Conservation (phyloP, 2,888 invertebrate species). For the Cheilosia urbana region DNA sequence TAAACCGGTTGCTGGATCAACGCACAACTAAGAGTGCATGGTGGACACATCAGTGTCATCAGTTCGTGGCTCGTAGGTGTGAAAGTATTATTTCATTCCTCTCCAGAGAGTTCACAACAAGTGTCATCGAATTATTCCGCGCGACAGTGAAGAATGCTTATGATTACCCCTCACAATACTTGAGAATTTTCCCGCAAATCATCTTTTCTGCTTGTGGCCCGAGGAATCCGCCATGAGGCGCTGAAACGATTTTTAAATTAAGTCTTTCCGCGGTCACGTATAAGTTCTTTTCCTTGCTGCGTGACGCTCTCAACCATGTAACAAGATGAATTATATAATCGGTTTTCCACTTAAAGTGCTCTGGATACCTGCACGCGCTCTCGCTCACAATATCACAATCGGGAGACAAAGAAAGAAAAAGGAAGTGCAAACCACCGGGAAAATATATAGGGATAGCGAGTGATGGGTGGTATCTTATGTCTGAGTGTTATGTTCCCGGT, state of each 20-base stretch:
- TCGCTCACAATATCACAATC: background rate
- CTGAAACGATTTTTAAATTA: conserved; percentile 28
- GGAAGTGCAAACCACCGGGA: background rate
- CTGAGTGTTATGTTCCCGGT: conserved; percentile 20
- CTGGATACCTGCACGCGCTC: conserved; percentile 44
- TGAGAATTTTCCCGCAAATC: background rate
- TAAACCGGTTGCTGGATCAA: conserved; percentile 34
- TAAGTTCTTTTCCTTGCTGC: conserved; percentile 2
- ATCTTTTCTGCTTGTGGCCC: background rate
- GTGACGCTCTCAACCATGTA: conserved; percentile 3
- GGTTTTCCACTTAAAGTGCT: conserved; percentile 34
- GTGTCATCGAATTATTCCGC: conserved; percentile 10
- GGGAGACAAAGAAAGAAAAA: background rate
- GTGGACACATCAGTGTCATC: background rate
- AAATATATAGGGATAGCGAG: background rate
- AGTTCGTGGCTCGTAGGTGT: too few relatives aligned
- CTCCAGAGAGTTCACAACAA: background rate
- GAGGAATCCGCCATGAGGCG: background rate
- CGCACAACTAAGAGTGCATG: background rate
- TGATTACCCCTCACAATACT: conserved; percentile 3
- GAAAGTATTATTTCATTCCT: background rate
- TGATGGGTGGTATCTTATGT: conserved; percentile 25
- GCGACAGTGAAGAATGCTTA: conserved; percentile 10
- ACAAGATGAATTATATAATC: conserved; percentile 26
- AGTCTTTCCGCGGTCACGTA: conserved; percentile 38